Evolutionary conservation across 2,113 vertebrate species (phyloP).

Genomic region (Daboia siamensis): DNA sequence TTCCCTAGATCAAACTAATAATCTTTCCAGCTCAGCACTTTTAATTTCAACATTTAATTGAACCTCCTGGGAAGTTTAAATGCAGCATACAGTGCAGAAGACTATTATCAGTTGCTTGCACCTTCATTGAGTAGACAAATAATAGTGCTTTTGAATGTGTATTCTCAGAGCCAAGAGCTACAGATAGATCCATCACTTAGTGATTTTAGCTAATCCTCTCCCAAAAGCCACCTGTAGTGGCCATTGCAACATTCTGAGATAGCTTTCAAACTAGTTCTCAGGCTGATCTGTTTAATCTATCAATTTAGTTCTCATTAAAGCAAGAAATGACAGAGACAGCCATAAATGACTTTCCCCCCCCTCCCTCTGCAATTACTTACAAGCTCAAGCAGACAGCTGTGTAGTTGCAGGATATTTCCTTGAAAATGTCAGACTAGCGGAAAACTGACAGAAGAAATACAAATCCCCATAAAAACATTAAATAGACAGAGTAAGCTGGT

Average conservation of each 20-base stretch:
- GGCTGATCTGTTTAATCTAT: conserved; percentile 51
- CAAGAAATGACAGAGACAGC: conserved; percentile 53
- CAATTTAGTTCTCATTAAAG: conserved; percentile 60
- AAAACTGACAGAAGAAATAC: conserved; percentile 45
- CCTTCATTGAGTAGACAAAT: not conserved
- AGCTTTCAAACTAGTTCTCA: not conserved
- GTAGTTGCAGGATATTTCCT: conserved; percentile 47
- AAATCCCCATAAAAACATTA: conserved; percentile 31
- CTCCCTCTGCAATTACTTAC: conserved; percentile 58
- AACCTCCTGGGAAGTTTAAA: not conserved
- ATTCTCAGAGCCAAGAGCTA: conserved; percentile 7
- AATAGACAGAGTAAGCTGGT: conserved; percentile 1
- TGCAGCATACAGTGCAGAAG: not conserved
- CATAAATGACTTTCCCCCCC: conserved; percentile 43
- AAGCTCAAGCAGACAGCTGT: conserved; percentile 55
- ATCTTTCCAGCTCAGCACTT: not conserved
- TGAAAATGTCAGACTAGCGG: conserved; percentile 47
- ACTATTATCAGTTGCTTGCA: not conserved
- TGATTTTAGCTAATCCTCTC: not conserved
- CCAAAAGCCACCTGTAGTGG: not conserved
- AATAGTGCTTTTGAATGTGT: not conserved
- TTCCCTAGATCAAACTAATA: not conserved
- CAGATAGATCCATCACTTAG: not conserved
- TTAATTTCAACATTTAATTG: not conserved
- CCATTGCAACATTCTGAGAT: not conserved